Evolutionary conservation across 2,888 invertebrate genomes (phyloP).

Genomic region (Monopis laevigella): DNA sequence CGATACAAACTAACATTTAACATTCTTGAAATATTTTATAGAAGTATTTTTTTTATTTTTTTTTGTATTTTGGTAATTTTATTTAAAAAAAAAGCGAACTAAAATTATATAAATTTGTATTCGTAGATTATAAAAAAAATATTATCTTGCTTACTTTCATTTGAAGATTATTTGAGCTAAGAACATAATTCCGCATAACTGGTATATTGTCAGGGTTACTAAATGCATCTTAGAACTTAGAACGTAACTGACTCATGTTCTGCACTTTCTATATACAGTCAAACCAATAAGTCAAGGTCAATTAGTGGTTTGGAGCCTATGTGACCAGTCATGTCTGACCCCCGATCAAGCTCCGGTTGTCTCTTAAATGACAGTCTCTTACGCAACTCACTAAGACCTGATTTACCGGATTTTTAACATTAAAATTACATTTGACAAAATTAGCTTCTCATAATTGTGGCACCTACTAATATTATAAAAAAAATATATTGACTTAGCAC

Average conservation of each 20-base stretch:
- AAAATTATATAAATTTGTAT: not conserved
- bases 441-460: too few species aligned
- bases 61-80: not conserved
- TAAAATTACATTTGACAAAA: not conserved
- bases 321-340: slow-evolving; percentile 30
- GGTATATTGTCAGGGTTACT: too few species aligned
- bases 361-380: slow-evolving; percentile 5
- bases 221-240: too few species aligned
- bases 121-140: not conserved
- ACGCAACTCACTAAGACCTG: slow-evolving; percentile 5
- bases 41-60: too few species aligned
- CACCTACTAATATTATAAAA: too few species aligned
- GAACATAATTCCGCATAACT: too few species aligned
- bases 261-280: slow-evolving; percentile 48
- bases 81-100: not conserved
- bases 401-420: slow-evolving; percentile 9
- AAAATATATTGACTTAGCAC: too few species aligned
- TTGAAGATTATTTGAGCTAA: too few species aligned
- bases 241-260: slow-evolving; percentile 26
- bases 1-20: too few species aligned
- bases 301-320: slow-evolving; percentile 26
- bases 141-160: not conserved
- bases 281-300: slow-evolving; percentile 58
- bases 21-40: too few species aligned
- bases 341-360: slow-evolving; percentile 4